These are phyloP conservation scores for Taurulus bubalis DNA, from an alignment of 2,113 vertebrate species.

Conservation along the genomic window DNA sequence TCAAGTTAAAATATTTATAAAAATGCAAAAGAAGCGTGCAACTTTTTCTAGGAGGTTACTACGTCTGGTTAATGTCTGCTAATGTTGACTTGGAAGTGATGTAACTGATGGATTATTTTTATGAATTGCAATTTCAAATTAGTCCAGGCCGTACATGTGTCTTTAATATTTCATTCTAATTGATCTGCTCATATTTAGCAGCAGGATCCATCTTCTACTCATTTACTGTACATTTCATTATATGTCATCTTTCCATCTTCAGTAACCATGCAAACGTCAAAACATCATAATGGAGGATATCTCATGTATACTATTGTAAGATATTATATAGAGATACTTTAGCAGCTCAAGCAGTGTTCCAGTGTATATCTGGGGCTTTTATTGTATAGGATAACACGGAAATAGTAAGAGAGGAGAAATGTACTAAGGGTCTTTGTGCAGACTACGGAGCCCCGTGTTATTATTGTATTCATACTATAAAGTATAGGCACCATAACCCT, in stretches of 20 bases:
- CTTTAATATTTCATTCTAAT: background rate
- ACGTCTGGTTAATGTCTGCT: background rate
- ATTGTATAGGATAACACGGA: too few relatives aligned
- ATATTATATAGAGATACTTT: too few relatives aligned
- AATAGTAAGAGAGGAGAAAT: too few relatives aligned
- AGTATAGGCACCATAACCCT: too few relatives aligned
- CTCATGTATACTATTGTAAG: background rate
- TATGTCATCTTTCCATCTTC: background rate
- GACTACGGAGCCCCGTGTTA: too few relatives aligned
- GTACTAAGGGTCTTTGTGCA: too few relatives aligned
- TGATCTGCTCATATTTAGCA: background rate
- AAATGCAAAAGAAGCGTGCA: background rate
- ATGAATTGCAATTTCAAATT: background rate
- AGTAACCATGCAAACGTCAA: background rate
- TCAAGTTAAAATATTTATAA: background rate
- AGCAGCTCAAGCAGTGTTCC: too few relatives aligned
- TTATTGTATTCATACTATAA: too few relatives aligned
- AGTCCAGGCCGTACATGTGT: background rate
- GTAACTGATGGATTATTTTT: background rate
- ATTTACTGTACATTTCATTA: background rate
- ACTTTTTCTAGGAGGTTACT: background rate
- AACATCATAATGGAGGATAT: background rate
- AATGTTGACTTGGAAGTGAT: background rate
- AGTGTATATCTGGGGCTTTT: too few relatives aligned
- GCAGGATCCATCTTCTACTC: background rate